These are phyloP conservation scores for Bufo bufo DNA, from an alignment of 2,113 vertebrate genomes.

Conservation along the genomic window DNA sequence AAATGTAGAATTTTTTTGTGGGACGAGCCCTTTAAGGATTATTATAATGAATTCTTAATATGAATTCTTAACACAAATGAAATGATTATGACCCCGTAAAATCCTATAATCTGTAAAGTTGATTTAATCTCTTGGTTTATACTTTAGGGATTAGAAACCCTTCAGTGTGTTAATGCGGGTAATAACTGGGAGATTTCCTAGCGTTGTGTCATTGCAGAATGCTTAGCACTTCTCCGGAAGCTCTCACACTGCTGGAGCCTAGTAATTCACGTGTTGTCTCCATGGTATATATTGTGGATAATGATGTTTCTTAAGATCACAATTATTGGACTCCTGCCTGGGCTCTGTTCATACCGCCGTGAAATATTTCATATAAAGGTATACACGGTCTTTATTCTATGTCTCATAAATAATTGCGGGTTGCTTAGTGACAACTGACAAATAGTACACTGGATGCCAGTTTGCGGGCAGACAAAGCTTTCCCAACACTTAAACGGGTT, in stretches of 20 bases:
- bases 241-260: not conserved
- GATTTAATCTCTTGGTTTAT: not conserved
- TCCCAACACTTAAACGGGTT: not conserved
- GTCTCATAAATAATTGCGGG: constrained; percentile 1
- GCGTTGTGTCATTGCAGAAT: not conserved
- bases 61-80: not conserved
- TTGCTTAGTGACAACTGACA: constrained; percentile 28
- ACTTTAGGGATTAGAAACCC: not conserved
- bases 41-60: not conserved
- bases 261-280: constrained; percentile 14
- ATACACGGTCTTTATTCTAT: constrained; percentile 10
- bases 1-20: no score
- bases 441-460: not conserved
- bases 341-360: not conserved
- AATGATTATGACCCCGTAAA: not conserved
- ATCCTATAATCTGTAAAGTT: not conserved
- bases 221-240: not conserved
- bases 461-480: not conserved
- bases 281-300: not conserved
- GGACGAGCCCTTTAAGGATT: no score
- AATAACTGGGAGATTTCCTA: not conserved
- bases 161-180: not conserved
- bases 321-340: constrained; percentile 30
- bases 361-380: constrained; percentile 15
- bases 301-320: constrained; percentile 12